Percentiles rank a stretch among this genome's conserved stretches.
Conservation (phyloP, 2,888 invertebrate genomes). For the Lithophane ornitopus region DNA sequence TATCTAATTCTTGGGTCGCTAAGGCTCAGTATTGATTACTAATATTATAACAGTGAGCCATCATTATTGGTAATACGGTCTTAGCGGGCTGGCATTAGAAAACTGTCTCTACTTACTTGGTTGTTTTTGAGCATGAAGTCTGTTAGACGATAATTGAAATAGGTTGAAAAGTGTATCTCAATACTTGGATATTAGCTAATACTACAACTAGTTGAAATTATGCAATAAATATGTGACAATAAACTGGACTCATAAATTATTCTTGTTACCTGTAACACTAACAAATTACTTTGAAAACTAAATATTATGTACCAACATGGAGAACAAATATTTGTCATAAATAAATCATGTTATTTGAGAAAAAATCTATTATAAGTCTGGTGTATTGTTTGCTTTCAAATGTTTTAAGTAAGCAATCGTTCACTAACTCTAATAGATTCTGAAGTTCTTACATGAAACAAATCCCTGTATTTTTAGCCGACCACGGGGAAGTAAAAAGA, state of each 20-base stretch:
- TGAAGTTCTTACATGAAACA: background rate
- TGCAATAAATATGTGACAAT: background rate
- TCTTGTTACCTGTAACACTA: slow-evolving; percentile 21
- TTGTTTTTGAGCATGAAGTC: background rate
- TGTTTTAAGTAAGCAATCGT: background rate
- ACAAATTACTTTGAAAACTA: slow-evolving; percentile 18
- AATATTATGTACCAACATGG: slow-evolving; percentile 12
- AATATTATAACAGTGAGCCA: background rate
- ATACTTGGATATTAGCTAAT: background rate
- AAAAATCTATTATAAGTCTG: background rate
- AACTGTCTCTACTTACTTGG: background rate
- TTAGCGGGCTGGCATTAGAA: background rate
- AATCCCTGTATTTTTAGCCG: background rate
- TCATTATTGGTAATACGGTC: background rate
- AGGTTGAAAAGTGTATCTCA: background rate
- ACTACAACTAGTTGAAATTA: background rate
- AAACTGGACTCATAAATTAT: slow-evolving; percentile 1
- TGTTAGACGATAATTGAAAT: background rate
- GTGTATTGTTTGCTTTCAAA: slow-evolving; percentile 24
- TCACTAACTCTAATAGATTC: background rate
- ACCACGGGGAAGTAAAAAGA: too few species aligned
- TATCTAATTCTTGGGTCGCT: background rate
- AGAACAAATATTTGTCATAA: background rate
- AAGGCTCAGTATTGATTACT: background rate
- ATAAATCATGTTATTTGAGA: slow-evolving; percentile 22